phyloP scores from a whole-genome alignment of 2,888 invertebrate genomes.

The Melanargia galathea region DNA sequence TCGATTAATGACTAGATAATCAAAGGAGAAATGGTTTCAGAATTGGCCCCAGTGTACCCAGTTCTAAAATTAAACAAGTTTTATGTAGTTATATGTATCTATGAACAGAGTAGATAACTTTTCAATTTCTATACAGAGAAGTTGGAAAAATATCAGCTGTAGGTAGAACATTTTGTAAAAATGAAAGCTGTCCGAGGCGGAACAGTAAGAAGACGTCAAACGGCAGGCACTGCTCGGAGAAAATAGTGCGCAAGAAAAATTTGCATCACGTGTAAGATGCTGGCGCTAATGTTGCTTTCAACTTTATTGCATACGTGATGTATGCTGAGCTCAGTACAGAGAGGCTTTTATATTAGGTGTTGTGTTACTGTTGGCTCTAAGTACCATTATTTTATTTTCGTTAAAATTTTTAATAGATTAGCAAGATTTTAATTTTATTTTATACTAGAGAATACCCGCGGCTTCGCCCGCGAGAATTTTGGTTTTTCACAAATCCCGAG shows the following conservation, averaged over 20 bases:
- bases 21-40: too few relatives aligned
- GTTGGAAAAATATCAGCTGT: conserved; percentile 33
- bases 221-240: conserved; percentile 51
- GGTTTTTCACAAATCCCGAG: too few relatives aligned
- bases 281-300: conserved; percentile 57
- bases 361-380: not conserved
- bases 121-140: not conserved
- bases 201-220: conserved; percentile 67
- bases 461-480: too few relatives aligned
- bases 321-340: conserved; percentile 9
- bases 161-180: conserved; percentile 62
- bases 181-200: conserved; percentile 63
- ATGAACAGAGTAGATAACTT: too few relatives aligned
- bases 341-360: not conserved
- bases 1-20: too few relatives aligned
- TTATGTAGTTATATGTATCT: too few relatives aligned
- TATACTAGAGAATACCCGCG: too few relatives aligned
- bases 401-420: not conserved
- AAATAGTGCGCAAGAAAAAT: conserved; percentile 54
- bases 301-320: conserved; percentile 50
- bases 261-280: conserved; percentile 66
- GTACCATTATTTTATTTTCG: not conserved
- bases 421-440: not conserved
- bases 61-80: too few relatives aligned
- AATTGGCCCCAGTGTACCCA: too few relatives aligned